A percentile compares a stretch with the other conserved stretches of the same genome.
phyloP scores from a whole-genome alignment of 2,888 invertebrate genomes.

The Volucella inflata region DNA sequence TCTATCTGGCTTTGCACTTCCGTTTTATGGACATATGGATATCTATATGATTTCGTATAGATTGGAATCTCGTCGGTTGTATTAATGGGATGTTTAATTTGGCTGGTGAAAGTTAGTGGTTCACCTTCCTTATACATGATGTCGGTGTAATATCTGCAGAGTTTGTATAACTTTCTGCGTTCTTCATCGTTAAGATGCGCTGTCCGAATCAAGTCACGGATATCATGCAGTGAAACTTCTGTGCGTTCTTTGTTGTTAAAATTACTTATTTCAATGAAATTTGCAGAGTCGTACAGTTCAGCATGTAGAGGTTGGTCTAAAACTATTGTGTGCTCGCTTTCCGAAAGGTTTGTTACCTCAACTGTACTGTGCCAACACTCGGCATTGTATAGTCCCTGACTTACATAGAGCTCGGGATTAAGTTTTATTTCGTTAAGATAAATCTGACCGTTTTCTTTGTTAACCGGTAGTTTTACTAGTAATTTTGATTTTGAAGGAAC shows the following conservation, averaged over 20 bases:
- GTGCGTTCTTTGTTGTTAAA: too few relatives aligned
- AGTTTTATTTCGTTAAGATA: not conserved
- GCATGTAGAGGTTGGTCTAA: not conserved
- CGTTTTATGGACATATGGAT: not conserved
- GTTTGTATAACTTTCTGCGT: not conserved
- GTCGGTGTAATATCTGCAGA: too few relatives aligned
- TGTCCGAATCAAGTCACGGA: not conserved
- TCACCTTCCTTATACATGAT: too few relatives aligned
- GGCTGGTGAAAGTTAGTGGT: too few relatives aligned
- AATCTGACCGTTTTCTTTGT: not conserved
- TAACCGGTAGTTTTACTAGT: not conserved
- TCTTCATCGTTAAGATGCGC: not conserved
- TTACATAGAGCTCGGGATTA: not conserved
- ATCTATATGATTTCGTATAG: not conserved
- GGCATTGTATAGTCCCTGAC: not conserved
- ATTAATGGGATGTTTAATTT: not conserved
- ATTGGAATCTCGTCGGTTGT: not conserved
- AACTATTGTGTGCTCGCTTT: not conserved
- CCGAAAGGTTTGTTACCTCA: not conserved
- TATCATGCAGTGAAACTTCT: not conserved
- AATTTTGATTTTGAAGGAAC: not conserved
- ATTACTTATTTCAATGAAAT: too few relatives aligned
- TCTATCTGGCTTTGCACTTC: not conserved
- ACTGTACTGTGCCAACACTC: not conserved
- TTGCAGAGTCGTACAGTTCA: not conserved